phyloP scores from a whole-genome alignment of 1,140 invertebrate genomes.

The Eriocheir sinensis region DNA sequence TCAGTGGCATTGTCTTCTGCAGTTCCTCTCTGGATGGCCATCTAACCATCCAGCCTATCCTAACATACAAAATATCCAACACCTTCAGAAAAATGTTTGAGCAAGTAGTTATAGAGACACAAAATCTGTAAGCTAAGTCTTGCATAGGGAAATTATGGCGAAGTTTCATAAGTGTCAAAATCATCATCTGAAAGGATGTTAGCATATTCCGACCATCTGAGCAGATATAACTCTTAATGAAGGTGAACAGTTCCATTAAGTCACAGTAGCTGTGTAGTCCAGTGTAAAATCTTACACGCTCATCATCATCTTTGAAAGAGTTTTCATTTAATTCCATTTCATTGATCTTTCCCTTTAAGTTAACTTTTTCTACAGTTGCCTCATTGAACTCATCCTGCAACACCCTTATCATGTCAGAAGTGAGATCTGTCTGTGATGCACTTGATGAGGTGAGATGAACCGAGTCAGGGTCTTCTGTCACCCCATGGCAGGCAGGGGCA shows the following conservation, averaged over 20 bases:
- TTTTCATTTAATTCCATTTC: neutral
- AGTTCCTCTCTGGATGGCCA: neutral
- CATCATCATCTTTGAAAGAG: conserved; percentile 13
- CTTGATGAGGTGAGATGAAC: neutral
- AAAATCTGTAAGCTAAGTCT: conserved; percentile 11
- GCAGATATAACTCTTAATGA: neutral
- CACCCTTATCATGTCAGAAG: neutral
- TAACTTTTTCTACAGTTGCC: neutral
- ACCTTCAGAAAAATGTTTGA: neutral
- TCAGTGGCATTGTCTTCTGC: neutral
- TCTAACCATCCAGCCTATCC: neutral
- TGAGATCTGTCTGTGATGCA: neutral
- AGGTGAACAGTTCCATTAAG: neutral
- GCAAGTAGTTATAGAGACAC: neutral
- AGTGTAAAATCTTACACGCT: neutral
- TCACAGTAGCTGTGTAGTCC: neutral
- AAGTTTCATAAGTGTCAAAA: conserved; percentile 10
- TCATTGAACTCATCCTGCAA: neutral
- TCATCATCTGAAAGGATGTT: neutral
- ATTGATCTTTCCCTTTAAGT: neutral
- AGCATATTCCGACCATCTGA: neutral
- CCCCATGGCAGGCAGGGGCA: neutral
- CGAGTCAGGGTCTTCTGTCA: neutral
- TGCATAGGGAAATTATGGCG: too few species aligned
- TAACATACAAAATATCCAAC: neutral